A percentile compares a stretch with the other conserved stretches of the same genome.
phyloP scores from a whole-genome alignment of 2,888 invertebrate species.

The Apamea sordens region DNA sequence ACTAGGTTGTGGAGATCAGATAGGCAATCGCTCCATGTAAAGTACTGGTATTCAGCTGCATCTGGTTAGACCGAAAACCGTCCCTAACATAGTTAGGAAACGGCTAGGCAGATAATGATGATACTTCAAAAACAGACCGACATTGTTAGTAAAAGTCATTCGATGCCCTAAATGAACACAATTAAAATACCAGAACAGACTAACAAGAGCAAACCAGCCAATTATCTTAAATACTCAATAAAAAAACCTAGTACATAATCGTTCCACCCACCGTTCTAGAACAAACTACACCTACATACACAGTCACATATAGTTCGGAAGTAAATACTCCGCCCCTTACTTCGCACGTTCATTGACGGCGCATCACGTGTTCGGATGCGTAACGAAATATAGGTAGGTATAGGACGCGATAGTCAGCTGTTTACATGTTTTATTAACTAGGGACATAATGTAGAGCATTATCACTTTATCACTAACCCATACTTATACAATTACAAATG shows the following conservation, averaged over 20 bases:
- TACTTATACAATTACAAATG: not conserved
- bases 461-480: not conserved
- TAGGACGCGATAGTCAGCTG: slow-evolving; percentile 28
- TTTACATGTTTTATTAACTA: slow-evolving; percentile 12
- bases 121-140: not conserved
- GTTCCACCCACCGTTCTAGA: slow-evolving; percentile 50
- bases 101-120: too few species aligned
- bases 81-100: too few species aligned
- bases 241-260: slow-evolving; percentile 18
- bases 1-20: too few species aligned
- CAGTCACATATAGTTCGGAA: slow-evolving; percentile 33
- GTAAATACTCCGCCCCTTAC: slow-evolving; percentile 56
- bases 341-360: slow-evolving; percentile 59
- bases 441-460: not conserved
- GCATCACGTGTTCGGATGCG: slow-evolving; percentile 35
- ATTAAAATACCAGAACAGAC: slow-evolving; percentile 3
- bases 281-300: slow-evolving; percentile 28
- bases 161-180: not conserved
- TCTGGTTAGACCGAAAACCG: too few species aligned
- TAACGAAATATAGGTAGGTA: slow-evolving; percentile 10
- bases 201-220: not conserved
- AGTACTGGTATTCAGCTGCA: too few species aligned
- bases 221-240: slow-evolving; percentile 32
- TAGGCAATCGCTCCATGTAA: too few species aligned
- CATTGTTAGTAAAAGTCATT: not conserved